A percentile compares a stretch with the other conserved stretches of the same genome.
Conservation (phyloP, 2,888 invertebrate genomes). For the Cheilosia soror region DNA sequence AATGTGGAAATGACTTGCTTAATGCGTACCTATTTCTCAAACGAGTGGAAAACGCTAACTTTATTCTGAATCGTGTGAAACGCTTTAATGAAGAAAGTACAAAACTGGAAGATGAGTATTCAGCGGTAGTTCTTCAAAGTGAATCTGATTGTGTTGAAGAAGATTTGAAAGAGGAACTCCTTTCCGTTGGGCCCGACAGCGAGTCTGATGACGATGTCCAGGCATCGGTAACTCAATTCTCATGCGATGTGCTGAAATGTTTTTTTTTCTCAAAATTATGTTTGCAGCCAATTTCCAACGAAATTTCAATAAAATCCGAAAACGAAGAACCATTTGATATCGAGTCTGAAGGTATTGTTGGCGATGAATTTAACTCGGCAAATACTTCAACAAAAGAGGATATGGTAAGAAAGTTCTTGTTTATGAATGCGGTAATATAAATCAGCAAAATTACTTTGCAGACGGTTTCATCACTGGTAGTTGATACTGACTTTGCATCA, state of each 20-base stretch:
- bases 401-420: background rate
- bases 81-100: background rate
- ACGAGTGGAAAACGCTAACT: conserved; percentile 52
- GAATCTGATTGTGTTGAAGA: background rate
- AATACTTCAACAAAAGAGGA: background rate
- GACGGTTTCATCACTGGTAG: background rate
- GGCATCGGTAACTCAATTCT: background rate
- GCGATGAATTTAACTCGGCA: too few relatives aligned
- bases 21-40: conserved; percentile 56
- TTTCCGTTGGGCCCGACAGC: background rate
- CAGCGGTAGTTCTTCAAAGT: background rate
- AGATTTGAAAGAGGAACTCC: conserved; percentile 11
- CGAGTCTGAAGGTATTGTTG: background rate
- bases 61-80: conserved; percentile 19
- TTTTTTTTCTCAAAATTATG: background rate
- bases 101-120: background rate
- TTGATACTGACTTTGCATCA: background rate
- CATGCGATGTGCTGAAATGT: too few relatives aligned
- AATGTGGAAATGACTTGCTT: conserved; percentile 56
- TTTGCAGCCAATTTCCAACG: background rate
- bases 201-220: background rate
- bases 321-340: background rate
- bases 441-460: background rate
- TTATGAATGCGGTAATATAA: background rate
- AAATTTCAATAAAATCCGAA: conserved; percentile 2